phyloP scores from a whole-genome alignment of 2,797 vertebrate genomes.

The Phataginus tricuspis region DNA sequence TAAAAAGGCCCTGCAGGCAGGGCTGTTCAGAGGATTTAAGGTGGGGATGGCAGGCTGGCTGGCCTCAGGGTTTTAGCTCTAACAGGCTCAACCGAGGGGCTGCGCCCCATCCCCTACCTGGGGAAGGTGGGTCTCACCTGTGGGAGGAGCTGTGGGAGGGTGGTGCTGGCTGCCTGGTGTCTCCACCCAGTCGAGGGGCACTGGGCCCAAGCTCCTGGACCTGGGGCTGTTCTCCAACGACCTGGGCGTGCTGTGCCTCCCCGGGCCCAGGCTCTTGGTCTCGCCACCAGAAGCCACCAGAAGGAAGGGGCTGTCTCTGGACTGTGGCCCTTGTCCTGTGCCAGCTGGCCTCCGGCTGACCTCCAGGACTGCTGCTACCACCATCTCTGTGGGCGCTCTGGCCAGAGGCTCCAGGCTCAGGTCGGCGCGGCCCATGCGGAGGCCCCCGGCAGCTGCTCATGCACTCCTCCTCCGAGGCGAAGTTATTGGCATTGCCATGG shows the following conservation, averaged over 20 bases:
- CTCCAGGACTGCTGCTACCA: not conserved
- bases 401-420: constrained; percentile 44
- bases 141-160: constrained; percentile 55
- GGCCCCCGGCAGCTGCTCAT: constrained; percentile 85
- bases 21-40: not conserved
- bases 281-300: not conserved
- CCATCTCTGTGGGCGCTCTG: not conserved
- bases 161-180: not conserved
- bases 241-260: not conserved
- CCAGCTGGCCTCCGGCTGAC: constrained; percentile 43
- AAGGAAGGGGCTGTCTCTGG: constrained; percentile 9
- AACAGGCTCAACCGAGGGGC: not conserved
- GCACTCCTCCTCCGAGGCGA: constrained; percentile 91
- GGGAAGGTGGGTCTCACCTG: constrained; percentile 78
- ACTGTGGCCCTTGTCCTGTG: not conserved
- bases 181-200: not conserved
- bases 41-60: rapidly evolving
- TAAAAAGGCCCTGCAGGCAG: not conserved
- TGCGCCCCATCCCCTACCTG: rapidly evolving
- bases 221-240: not conserved
- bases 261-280: not conserved
- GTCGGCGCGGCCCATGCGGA: not conserved
- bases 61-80: not conserved
- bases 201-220: not conserved
- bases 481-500: constrained; percentile 96